Evolutionary conservation across 2,113 vertebrate genomes (phyloP).

Genomic region (Actenoides lindsayi): DNA sequence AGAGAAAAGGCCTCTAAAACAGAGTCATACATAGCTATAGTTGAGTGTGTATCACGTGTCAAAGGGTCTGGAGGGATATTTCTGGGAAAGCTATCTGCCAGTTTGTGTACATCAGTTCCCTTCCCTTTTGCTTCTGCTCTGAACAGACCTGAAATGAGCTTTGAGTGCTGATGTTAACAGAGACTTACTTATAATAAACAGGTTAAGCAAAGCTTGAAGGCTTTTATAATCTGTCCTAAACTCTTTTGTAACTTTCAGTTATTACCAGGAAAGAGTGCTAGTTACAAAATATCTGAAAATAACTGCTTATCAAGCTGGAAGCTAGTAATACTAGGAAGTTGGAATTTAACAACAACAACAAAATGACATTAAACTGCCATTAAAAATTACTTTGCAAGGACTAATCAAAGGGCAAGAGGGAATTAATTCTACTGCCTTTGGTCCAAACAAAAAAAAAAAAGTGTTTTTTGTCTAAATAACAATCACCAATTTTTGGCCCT

Average conservation of each 20-base stretch:
- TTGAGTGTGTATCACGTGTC: neutral
- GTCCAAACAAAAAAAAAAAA: neutral
- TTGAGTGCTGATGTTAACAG: neutral
- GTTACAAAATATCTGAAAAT: neutral
- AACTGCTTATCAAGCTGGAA: neutral
- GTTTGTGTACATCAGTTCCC: neutral
- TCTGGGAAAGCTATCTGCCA: neutral
- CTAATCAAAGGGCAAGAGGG: neutral
- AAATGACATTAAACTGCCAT: neutral
- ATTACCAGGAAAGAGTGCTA: neutral
- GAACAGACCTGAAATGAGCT: neutral
- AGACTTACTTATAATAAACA: neutral
- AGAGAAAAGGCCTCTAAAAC: neutral
- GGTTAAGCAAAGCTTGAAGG: neutral
- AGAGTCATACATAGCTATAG: neutral
- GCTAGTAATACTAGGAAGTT: neutral
- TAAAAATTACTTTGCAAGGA: neutral
- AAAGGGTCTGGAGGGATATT: neutral
- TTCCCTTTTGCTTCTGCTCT: neutral
- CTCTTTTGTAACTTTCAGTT: neutral
- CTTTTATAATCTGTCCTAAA: neutral
- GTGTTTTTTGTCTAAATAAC: neutral
- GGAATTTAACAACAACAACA: neutral
- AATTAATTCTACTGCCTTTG: neutral
- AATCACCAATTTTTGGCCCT: neutral